A percentile compares a stretch with the other conserved stretches of the same genome.
Conservation (phyloP, 2,888 invertebrate species). For the Diogma glabrata region DNA sequence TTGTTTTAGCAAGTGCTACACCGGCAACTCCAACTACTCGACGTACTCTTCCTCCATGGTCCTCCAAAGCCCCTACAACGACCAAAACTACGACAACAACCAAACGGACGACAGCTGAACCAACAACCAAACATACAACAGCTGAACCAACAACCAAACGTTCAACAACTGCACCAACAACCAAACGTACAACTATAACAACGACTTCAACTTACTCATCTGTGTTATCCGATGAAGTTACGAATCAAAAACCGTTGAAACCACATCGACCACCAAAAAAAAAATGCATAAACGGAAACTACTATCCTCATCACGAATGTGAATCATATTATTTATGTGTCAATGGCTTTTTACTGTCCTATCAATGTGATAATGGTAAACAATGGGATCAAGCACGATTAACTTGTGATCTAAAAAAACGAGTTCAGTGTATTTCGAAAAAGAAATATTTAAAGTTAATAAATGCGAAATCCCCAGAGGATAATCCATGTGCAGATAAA, state of each 20-base stretch:
- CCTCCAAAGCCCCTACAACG: constrained; percentile 17
- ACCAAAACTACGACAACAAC: constrained; percentile 23
- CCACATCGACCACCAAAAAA: constrained; percentile 29
- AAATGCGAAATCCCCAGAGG: constrained; percentile 29
- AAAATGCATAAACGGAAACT: constrained; percentile 57
- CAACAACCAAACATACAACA: constrained; percentile 24
- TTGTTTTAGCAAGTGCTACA: constrained; percentile 20
- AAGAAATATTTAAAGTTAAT: constrained; percentile 28
- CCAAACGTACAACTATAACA: constrained; percentile 30
- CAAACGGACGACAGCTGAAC: constrained; percentile 21
- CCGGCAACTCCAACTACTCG: constrained; percentile 25
- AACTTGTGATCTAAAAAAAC: constrained; percentile 65
- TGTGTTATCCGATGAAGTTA: no score
- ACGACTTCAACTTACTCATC: constrained; percentile 25
- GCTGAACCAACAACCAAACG: constrained; percentile 23
- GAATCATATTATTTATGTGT: constrained; percentile 67
- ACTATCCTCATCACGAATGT: constrained; percentile 62
- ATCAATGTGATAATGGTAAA: constrained; percentile 63
- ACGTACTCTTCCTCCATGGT: constrained; percentile 29
- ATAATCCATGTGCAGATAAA: constrained; percentile 49
- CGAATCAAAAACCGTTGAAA: no score
- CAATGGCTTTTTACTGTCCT: constrained; percentile 55
- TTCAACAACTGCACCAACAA: constrained; percentile 19
- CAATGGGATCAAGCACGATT: constrained; percentile 55
- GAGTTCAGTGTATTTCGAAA: constrained; percentile 45